Evolutionary conservation across 2,113 vertebrate species (phyloP).

Genomic region (Megaceryle maxima): DNA sequence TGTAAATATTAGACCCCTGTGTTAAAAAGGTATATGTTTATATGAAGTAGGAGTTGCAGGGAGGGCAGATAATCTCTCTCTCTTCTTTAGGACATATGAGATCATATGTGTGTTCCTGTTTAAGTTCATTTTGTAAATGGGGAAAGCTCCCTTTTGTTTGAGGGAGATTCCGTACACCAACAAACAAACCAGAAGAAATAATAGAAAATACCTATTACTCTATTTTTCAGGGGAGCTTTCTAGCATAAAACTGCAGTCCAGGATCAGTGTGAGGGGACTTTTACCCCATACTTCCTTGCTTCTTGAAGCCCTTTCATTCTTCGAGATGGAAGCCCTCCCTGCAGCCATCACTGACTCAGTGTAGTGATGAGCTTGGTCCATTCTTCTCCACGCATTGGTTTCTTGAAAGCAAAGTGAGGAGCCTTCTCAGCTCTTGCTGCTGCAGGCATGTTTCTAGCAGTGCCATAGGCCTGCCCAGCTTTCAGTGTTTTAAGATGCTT

Average conservation of each 20-base stretch:
- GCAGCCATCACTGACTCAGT: not conserved
- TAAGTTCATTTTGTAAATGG: not conserved
- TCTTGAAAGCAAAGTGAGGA: not conserved
- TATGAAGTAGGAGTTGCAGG: not conserved
- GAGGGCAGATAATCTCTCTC: not conserved
- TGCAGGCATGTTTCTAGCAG: not conserved
- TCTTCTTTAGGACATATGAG: not conserved
- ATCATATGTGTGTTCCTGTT: not conserved
- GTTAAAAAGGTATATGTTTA: not conserved
- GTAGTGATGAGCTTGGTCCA: not conserved
- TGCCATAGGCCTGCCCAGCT: not conserved
- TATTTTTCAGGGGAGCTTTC: not conserved
- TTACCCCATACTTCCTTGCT: not conserved
- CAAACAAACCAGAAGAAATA: not conserved
- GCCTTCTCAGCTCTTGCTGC: no score
- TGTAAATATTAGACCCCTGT: not conserved
- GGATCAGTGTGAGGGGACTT: not conserved
- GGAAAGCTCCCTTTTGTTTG: not conserved
- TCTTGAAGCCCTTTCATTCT: not conserved
- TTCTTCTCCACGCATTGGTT: rapidly evolving
- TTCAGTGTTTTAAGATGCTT: not conserved
- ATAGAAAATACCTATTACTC: not conserved
- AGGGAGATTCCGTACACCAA: not conserved
- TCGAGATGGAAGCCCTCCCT: not conserved
- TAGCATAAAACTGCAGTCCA: not conserved